These are phyloP conservation scores for Spodoptera litura DNA, from an alignment of 1,140 invertebrate species.

Conservation along the genomic window DNA sequence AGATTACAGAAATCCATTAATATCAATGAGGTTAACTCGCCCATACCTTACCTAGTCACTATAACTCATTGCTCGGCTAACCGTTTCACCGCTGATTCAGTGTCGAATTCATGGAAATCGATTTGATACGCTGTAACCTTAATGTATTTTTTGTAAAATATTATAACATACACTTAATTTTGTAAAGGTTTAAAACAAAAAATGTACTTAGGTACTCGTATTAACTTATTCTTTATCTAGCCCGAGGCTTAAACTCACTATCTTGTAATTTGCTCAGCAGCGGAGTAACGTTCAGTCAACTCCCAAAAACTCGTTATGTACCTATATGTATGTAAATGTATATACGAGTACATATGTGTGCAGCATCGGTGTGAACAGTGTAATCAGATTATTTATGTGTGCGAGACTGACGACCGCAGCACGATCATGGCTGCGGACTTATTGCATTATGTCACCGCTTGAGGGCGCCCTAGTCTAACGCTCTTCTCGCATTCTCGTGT, in stretches of 20 bases:
- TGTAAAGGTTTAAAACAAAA: too few species aligned
- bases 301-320: background rate
- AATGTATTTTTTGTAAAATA: background rate
- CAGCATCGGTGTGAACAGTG: conserved; percentile 7
- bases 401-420: conserved; percentile 32
- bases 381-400: conserved; percentile 45
- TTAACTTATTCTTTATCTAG: too few species aligned
- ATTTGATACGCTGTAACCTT: background rate
- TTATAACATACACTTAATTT: background rate
- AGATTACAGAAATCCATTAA: conserved; percentile 25
- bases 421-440: conserved; percentile 53
- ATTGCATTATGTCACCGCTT: conserved; percentile 52
- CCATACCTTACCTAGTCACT: conserved; percentile 14
- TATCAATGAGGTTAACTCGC: conserved; percentile 20
- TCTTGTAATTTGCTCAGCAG: too few species aligned
- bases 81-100: conserved; percentile 14
- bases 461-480: background rate
- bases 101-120: conserved; percentile 10
- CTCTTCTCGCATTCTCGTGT: background rate
- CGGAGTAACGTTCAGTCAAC: background rate
- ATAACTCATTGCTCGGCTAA: conserved; percentile 4
- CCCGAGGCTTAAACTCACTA: too few species aligned
- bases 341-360: background rate
- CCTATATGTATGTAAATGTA: background rate
- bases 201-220: too few species aligned